These are phyloP conservation scores for Zele albiditarsus DNA, from an alignment of 2,888 invertebrate species.

Conservation along the genomic window DNA sequence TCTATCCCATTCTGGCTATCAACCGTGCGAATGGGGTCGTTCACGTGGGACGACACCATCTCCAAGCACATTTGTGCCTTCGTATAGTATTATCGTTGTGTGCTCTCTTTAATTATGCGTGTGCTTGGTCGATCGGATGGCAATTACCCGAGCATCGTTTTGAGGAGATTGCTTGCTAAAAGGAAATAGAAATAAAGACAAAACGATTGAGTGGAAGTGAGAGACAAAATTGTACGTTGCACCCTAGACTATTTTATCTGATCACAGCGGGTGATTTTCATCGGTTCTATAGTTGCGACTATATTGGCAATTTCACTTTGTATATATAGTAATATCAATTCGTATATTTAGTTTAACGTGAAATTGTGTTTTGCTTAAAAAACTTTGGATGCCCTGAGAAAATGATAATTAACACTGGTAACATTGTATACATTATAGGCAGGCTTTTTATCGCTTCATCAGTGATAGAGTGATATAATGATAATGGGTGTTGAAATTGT, in stretches of 20 bases:
- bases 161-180: slow-evolving; percentile 1
- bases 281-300: background rate
- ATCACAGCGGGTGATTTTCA: slow-evolving; percentile 21
- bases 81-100: background rate
- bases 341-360: slow-evolving; percentile 10
- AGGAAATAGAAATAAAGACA: background rate
- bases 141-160: slow-evolving; percentile 17
- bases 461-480: no score
- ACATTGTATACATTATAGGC: no score
- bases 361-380: slow-evolving; percentile 24
- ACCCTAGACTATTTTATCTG: slow-evolving; percentile 2
- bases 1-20: background rate
- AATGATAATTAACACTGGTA: background rate
- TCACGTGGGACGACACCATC: slow-evolving; percentile 20
- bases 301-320: slow-evolving; percentile 15
- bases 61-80: background rate
- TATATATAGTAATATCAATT: background rate
- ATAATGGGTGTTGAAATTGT: no score
- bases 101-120: slow-evolving; percentile 20
- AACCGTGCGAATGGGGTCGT: slow-evolving; percentile 1
- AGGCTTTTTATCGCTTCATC: no score
- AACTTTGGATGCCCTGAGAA: background rate
- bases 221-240: background rate
- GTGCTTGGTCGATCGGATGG: slow-evolving; percentile 4
- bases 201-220: background rate